Percentiles rank a stretch among this genome's conserved stretches.
These are phyloP conservation scores for Etia nguti DNA, from an alignment of 2,113 vertebrate species.

Conservation along the genomic window DNA sequence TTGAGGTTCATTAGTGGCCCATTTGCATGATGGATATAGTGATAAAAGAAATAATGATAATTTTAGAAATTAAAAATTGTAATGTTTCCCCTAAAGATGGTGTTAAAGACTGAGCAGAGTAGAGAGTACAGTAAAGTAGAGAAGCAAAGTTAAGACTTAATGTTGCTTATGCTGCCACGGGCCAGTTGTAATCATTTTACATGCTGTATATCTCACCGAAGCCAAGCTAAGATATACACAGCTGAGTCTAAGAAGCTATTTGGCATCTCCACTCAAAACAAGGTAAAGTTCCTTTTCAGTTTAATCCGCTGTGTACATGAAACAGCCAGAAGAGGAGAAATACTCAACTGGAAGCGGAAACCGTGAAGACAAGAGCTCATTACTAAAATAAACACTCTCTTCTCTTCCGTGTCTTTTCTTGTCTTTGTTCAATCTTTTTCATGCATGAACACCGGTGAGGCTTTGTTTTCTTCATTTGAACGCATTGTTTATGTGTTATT, in stretches of 20 bases:
- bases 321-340: slow-evolving; percentile 28
- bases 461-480: slow-evolving; percentile 27
- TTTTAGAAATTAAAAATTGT: not conserved
- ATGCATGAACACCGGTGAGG: slow-evolving; percentile 22
- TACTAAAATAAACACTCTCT: slow-evolving; percentile 51
- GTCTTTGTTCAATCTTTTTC: slow-evolving; percentile 17
- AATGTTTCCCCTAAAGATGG: not conserved
- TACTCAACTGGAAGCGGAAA: slow-evolving; percentile 33
- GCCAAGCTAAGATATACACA: not conserved
- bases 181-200: not conserved
- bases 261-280: slow-evolving; percentile 8
- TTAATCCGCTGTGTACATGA: slow-evolving; percentile 11
- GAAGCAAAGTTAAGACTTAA: not conserved
- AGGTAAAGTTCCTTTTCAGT: not conserved
- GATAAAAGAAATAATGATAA: not conserved
- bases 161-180: not conserved
- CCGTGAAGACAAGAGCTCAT: slow-evolving; percentile 40
- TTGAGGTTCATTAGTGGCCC: not conserved
- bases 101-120: not conserved
- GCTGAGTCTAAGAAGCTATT: not conserved
- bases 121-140: not conserved
- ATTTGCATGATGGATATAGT: not conserved
- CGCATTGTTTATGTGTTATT: slow-evolving; percentile 2
- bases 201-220: not conserved
- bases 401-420: not conserved